Evolutionary conservation across 2,797 vertebrate species (phyloP).

Genomic region (Sebastes kiyomatsui): DNA sequence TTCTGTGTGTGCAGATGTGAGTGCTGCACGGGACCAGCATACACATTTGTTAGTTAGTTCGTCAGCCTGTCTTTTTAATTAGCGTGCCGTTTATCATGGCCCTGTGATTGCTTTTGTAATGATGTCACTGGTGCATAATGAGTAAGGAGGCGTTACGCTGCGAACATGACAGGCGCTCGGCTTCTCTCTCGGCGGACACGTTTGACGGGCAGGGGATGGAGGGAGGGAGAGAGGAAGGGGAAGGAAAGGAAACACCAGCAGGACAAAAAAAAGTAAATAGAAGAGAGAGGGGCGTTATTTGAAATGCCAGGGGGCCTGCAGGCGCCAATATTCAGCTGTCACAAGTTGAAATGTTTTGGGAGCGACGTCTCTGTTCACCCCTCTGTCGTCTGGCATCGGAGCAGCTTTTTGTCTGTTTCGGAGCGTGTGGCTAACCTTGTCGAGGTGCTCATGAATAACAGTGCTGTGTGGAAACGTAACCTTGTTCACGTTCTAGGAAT

Average conservation of each 20-base stretch:
- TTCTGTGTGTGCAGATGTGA: conserved; percentile 27
- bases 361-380: conserved; percentile 52
- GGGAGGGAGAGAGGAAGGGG: conserved; percentile 20
- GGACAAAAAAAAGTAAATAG: conserved; percentile 56
- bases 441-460: conserved; percentile 47
- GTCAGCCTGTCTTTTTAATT: conserved; percentile 82
- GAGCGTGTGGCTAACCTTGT: conserved; percentile 9
- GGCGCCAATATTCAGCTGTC: conserved; percentile 57
- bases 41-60: conserved; percentile 53
- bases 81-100: conserved; percentile 79
- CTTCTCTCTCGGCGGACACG: conserved; percentile 58
- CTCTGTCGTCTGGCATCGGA: conserved; percentile 25
- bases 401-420: conserved; percentile 22
- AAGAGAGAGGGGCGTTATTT: conserved; percentile 56
- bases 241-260: conserved; percentile 50
- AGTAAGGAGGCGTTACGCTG: conserved; percentile 75
- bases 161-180: conserved; percentile 75
- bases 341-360: conserved; percentile 55
- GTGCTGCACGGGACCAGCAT: conserved; percentile 13
- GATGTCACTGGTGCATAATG: conserved; percentile 83
- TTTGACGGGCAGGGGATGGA: conserved; percentile 61
- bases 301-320: conserved; percentile 53
- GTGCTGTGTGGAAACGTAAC: background rate
- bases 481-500: conserved; percentile 38
- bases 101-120: conserved; percentile 83